Base-by-base conservation (phyloP, 1,140 invertebrate genomes). In the Aplysia californica region DNA sequence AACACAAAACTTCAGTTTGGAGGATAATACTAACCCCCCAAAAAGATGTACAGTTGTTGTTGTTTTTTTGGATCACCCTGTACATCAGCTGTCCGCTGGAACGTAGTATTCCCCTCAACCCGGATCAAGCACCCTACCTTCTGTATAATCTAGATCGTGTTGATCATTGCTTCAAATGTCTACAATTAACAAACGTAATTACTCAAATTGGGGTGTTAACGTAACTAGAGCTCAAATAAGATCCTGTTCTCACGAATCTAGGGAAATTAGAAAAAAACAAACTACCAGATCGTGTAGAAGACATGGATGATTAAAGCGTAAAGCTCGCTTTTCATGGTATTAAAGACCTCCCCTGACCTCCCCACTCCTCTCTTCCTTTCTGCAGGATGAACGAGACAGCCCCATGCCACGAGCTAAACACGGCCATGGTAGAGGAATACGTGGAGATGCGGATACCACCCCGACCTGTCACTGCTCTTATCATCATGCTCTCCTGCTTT, bases 401-500 rank as follows among this genome's bases (percentile, higher is more conserved):
- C 31, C 1, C 29, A 6, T 71, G 64, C 36, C 21, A 68, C 29
- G 44, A 66, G 35, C 18, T 69, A 18, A 36, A 59, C 38, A 10
- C 55, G n/a, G 38, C 26, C 20, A n/a, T 21, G 20, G 35, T 61
- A 10, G 23, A 26, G 33, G 68, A 78, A 26, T 44, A 55, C 36
- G 65, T 66, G 23, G 29, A 55, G 1, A 67, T 23, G 0, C 38
- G 72, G 10, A 20, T 41, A 3, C 72, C 66, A 3, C 31, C 61
- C 2, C 64, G 77, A 2, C 80, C 78, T 26, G 75, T 77, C 21
- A 33, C 61, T 23, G 68, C 67, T 26, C 56, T 87, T 26, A 78
- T 86, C 31, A 76, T 66, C 3, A 84, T 87, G 76, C 76, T 86
- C 15, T 79, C 80, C 26, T 74, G 85, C 26, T 86, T n/a, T n/a